Base-by-base conservation (phyloP, 2,113 vertebrate genomes). In the Heterotis niloticus region DNA sequence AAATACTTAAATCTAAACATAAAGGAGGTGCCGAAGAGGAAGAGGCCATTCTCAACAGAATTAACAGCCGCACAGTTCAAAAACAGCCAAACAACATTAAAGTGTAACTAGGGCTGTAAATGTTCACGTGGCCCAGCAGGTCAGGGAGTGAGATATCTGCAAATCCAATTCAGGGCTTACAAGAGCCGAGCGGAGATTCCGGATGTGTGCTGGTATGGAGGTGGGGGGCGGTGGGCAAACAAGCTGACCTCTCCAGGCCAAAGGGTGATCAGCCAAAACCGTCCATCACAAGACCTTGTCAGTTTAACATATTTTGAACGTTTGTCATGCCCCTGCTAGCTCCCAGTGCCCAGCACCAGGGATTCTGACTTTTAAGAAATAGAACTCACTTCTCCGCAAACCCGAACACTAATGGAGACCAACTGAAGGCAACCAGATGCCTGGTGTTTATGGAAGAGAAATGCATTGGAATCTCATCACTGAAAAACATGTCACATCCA, bases 401-500 rank as follows among this genome's bases (percentile, higher is more conserved):
- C 57, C 60, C 81, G 80, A 78, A 60, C 26, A 60, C 71, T 76
- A 84, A 85, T 79, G 86, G 82, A 84, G 86, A 85, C 65, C 81
- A 73, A 81, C 83, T 83, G 81, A 87, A 80, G 80, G 75, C 85
- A 84, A 79, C 83, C 86, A 89, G 84, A 90, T 89, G 85, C 88
- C 59, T 79, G 79, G 81, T 84, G 85, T 89, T 88, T 88, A 89
- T 79, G 80, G 86, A 80, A 87, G 82, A 88, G 82, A 87, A 84
- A 84, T 90, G 88, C 85, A 81, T 68, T 85, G 85, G 81, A 83
- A 86, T 82, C 85, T 83, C 78, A 87, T 85, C 86, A 86, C 87
- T 87, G 88, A 90, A 90, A 88, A 90, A 86, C 87, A 86, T 86
- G 86, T 77, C 78, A 80, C 78, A 85, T 79, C 90, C 87, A 88